phyloP scores from a whole-genome alignment of 2,888 invertebrate species.

The Syritta pipiens region DNA sequence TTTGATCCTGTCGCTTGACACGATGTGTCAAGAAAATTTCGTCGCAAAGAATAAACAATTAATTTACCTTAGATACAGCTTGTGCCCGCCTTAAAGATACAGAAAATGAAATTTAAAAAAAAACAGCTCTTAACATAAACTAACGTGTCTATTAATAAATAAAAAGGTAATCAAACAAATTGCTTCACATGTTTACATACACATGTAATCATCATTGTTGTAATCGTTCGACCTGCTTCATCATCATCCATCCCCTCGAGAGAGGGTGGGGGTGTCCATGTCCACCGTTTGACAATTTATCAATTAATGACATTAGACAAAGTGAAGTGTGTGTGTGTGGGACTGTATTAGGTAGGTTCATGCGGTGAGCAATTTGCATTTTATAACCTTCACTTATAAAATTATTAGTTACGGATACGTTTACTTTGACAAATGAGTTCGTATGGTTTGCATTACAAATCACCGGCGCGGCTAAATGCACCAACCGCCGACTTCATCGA shows the following conservation, averaged over 20 bases:
- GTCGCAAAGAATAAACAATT: slow-evolving; percentile 3
- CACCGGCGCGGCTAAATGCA: neutral
- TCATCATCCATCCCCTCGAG: neutral
- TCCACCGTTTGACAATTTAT: slow-evolving; percentile 62
- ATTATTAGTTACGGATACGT: slow-evolving; percentile 47
- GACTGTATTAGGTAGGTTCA: neutral
- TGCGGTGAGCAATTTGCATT: slow-evolving; percentile 47
- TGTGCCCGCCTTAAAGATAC: too few species aligned
- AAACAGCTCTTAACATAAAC: neutral
- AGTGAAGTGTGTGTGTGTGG: slow-evolving; percentile 17
- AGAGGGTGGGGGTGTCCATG: too few species aligned
- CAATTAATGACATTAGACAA: slow-evolving; percentile 60
- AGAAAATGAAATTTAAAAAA: neutral
- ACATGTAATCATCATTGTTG: slow-evolving; percentile 38
- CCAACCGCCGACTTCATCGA: neutral
- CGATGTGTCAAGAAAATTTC: neutral
- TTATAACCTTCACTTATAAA: slow-evolving; percentile 43
- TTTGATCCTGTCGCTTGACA: slow-evolving; percentile 7
- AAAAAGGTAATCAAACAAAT: slow-evolving; percentile 58
- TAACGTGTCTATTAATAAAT: slow-evolving; percentile 34
- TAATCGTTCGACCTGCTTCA: slow-evolving; percentile 7
- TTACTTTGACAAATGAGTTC: slow-evolving; percentile 33
- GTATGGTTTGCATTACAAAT: slow-evolving; percentile 35
- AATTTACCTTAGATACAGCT: neutral
- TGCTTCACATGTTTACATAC: slow-evolving; percentile 42